phyloP scores from a whole-genome alignment of 1,140 invertebrate genomes.

The Colletes gigas region DNA sequence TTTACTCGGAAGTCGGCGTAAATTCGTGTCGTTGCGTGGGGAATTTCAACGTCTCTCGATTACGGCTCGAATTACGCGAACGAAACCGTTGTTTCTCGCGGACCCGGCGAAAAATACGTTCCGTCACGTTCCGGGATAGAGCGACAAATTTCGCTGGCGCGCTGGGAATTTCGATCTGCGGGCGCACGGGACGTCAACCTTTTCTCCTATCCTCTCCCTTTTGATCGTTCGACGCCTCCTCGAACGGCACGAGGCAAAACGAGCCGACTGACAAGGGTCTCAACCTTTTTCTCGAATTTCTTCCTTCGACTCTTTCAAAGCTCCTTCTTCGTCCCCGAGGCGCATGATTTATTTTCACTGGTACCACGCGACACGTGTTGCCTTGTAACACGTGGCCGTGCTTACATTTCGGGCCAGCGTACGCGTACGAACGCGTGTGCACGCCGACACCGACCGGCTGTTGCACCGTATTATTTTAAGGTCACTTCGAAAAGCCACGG shows the following conservation, averaged over 20 bases:
- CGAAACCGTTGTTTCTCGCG: too few species aligned
- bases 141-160: conserved; percentile 30
- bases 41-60: conserved; percentile 19
- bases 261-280: conserved; percentile 59
- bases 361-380: conserved; percentile 70
- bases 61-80: not conserved
- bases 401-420: conserved; percentile 61
- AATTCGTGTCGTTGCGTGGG: conserved; percentile 19
- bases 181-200: not conserved
- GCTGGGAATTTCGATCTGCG: too few species aligned
- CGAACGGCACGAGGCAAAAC: conserved; percentile 63
- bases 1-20: conserved; percentile 38
- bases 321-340: conserved; percentile 39
- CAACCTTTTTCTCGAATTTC: conserved; percentile 68
- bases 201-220: conserved; percentile 10
- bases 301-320: conserved; percentile 35
- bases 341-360: conserved; percentile 71
- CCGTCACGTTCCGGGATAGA: conserved; percentile 6
- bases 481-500: conserved; percentile 26
- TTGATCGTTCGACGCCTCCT: conserved; percentile 32
- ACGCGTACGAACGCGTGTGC: conserved; percentile 29
- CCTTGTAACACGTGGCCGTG: conserved; percentile 66
- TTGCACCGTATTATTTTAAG: conserved; percentile 62
- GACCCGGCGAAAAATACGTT: not conserved
- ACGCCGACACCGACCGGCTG: conserved; percentile 43